Base-by-base conservation (phyloP, 2,888 invertebrate genomes). In the Phorcus lineatus region DNA sequence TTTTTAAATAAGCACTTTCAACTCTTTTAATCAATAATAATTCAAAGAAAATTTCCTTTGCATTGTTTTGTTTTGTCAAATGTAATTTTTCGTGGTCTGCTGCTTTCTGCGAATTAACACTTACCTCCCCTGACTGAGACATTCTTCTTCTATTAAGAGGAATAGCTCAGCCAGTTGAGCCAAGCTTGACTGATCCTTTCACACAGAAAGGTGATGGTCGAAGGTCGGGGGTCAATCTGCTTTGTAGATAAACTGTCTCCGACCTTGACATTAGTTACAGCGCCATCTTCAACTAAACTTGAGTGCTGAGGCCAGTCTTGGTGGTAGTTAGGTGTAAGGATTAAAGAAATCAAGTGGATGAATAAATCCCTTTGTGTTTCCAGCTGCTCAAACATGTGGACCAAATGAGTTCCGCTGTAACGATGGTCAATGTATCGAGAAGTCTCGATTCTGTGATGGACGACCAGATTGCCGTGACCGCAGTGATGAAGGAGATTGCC, bases 391-490 rank as follows among this genome's bases (percentile, higher is more conserved):
- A 36, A 83, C 83, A 1, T 90, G 90, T 80, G 74, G 74, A 13
- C 31, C 79, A 17, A 84, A 84, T 79, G 86, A 93, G 81, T 93
- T 92, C 84, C 87, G 87, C 53, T 94, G 94, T 86, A 86, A 85
- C 40, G 90, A 92, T 83, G 92, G 93, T 7, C 85, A 89, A 47
- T 94, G 93, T 86, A 88, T 94, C 13, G 86, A 90, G 17, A 82
- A 83, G 6, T 81, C 82, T 3, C 82, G 85, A 36, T 86, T 89
- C 19, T 93, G 93, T 86, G 89, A 93, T 85, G 96, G 87, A 2
- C 74, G 80, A 28, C 83, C 86, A 31, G 95, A 96, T 82, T 96
- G 87, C 82, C 83, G 83, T 54, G 89, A 89, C 80, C 77, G 81
- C 2, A 84, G 84, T 13, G 89, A 89, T 80, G 89, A 89, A 81